These are phyloP conservation scores for Atopsyche davidsoni DNA, from an alignment of 1,140 invertebrate genomes.

Conservation along the genomic window DNA sequence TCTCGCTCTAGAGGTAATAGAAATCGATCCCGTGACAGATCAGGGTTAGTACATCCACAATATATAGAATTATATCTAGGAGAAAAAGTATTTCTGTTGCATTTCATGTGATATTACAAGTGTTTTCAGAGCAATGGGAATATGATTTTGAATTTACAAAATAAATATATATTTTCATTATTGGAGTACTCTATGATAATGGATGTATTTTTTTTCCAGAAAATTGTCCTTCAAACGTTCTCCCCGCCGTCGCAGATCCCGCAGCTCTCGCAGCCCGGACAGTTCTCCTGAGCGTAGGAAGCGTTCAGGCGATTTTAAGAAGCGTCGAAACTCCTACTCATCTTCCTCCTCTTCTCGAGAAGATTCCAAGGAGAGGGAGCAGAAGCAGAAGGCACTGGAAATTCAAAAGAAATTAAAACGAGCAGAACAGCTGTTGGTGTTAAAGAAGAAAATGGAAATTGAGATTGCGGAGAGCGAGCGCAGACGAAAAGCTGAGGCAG, in stretches of 20 bases:
- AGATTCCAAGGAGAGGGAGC: slow-evolving; percentile 14
- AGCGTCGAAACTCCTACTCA: slow-evolving; percentile 18
- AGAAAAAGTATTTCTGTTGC: too few relatives aligned
- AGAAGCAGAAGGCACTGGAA: slow-evolving; percentile 32
- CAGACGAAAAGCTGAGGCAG: slow-evolving; percentile 30
- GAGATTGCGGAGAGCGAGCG: slow-evolving; percentile 43
- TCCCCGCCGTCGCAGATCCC: slow-evolving; percentile 10
- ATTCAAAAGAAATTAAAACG: slow-evolving; percentile 42
- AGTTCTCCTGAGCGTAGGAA: slow-evolving; percentile 13
- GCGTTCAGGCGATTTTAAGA: slow-evolving; percentile 20
- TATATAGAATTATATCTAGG: too few relatives aligned
- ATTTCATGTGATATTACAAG: too few relatives aligned
- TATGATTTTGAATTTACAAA: too few relatives aligned
- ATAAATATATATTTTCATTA: too few relatives aligned
- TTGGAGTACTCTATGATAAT: too few relatives aligned
- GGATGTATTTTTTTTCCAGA: not conserved
- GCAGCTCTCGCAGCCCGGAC: not conserved
- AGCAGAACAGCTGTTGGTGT: slow-evolving; percentile 43
- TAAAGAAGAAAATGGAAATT: slow-evolving; percentile 53
- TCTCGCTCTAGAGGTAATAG: slow-evolving; percentile 19
- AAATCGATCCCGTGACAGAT: slow-evolving; percentile 1
- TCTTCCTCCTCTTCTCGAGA: slow-evolving; percentile 20
- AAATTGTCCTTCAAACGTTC: slow-evolving; percentile 10
- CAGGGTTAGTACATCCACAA: slow-evolving; percentile 6
- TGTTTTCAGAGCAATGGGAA: too few relatives aligned